phyloP scores from a whole-genome alignment of 2,888 invertebrate genomes.

The Parnassius orleans region DNA sequence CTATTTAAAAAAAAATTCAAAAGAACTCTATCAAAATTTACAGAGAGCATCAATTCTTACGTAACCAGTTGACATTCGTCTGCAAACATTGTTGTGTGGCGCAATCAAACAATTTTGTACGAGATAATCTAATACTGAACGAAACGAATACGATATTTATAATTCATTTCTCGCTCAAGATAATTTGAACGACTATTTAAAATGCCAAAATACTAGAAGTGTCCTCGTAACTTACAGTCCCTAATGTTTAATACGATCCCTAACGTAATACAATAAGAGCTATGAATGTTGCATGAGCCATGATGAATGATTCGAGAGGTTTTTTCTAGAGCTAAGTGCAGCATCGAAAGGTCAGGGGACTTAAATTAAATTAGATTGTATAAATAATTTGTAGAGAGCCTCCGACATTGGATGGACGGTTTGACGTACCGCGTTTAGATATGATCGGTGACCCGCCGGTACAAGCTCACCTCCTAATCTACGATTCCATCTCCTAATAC shows the following conservation, averaged over 20 bases:
- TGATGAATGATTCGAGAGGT: slow-evolving; percentile 46
- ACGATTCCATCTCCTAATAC: slow-evolving; percentile 75
- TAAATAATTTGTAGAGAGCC: slow-evolving; percentile 71
- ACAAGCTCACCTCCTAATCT: slow-evolving; percentile 69
- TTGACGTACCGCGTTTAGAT: slow-evolving; percentile 71
- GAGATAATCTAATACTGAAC: slow-evolving; percentile 39
- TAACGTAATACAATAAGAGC: slow-evolving; percentile 54
- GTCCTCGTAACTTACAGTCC: slow-evolving; percentile 29
- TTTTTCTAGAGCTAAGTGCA: slow-evolving; percentile 58
- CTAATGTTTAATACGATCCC: slow-evolving; percentile 47
- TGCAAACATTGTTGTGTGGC: not conserved
- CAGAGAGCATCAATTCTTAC: slow-evolving; percentile 6
- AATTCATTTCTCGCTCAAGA: slow-evolving; percentile 29
- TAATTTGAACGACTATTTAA: slow-evolving; percentile 41
- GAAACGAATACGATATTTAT: slow-evolving; percentile 39
- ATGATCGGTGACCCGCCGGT: slow-evolving; percentile 75
- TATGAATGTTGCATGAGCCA: slow-evolving; percentile 64
- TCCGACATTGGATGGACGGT: slow-evolving; percentile 71
- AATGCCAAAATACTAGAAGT: slow-evolving; percentile 43
- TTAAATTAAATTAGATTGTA: slow-evolving; percentile 78
- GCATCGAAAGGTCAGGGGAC: slow-evolving; percentile 68
- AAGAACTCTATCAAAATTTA: not conserved
- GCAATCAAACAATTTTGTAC: slow-evolving; percentile 23
- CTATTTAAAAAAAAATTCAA: slow-evolving; percentile 6
- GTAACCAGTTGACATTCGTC: not conserved